These are phyloP conservation scores for Caenorhabditis sp. DNA, from an alignment of 2,888 invertebrate species.

Conservation along the genomic window DNA sequence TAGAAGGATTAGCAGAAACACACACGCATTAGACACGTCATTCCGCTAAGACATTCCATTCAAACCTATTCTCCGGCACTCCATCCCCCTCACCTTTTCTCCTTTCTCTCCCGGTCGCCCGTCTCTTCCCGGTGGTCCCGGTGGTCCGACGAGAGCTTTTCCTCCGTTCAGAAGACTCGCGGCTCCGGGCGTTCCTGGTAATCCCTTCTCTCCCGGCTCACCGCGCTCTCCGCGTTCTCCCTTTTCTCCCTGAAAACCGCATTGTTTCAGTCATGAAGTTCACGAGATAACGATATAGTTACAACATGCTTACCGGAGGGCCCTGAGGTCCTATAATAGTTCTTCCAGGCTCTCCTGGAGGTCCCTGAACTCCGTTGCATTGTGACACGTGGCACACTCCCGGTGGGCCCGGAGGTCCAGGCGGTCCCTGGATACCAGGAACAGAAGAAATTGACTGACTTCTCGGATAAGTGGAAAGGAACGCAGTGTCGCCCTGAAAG, in stretches of 20 bases:
- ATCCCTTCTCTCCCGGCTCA: conserved; percentile 59
- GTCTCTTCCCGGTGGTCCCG: conserved; percentile 73
- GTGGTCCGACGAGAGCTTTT: conserved; percentile 67
- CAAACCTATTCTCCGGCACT: neutral
- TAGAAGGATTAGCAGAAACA: conserved; percentile 40
- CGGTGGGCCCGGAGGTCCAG: conserved; percentile 58
- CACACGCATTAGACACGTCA: conserved; percentile 28
- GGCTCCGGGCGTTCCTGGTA: conserved; percentile 59
- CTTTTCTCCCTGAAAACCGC: conserved; percentile 73
- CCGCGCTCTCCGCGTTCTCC: conserved; percentile 74
- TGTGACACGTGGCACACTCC: conserved; percentile 45
- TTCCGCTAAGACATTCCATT: conserved; percentile 19
- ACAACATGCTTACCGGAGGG: conserved; percentile 58
- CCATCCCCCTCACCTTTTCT: conserved; percentile 69
- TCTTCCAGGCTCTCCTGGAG: conserved; percentile 51
- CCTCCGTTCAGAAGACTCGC: conserved; percentile 47
- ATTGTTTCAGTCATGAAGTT: neutral
- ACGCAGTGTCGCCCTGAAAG: conserved; percentile 51
- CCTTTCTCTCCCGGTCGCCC: conserved; percentile 75
- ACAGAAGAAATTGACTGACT: conserved; percentile 9
- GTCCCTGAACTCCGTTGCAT: conserved; percentile 39
- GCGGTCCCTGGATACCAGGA: conserved; percentile 29
- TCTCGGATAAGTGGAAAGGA: conserved; percentile 40
- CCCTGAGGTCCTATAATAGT: conserved; percentile 60
- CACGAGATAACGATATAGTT: neutral